Base-by-base conservation (phyloP, 2,797 vertebrate genomes). In the Catamblyrhynchus diadema region DNA sequence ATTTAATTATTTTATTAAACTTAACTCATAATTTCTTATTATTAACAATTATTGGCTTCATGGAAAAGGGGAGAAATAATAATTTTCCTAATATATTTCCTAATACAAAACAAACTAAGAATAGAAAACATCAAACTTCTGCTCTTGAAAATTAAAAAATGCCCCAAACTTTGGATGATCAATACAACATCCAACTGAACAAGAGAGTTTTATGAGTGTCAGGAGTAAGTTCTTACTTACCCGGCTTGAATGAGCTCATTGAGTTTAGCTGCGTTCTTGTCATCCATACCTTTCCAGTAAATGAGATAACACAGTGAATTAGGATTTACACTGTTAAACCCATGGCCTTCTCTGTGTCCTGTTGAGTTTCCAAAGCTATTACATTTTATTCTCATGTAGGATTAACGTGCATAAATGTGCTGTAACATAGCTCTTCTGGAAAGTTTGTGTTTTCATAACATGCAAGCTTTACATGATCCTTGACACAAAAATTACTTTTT, bases 171-270 rank as follows among this genome's bases (percentile, higher is more conserved):
- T n/a, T 20, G 4, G 54, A 42, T 51, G 33, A 72, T 16, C 41
- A 78, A 13, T 28, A 66, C 25, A 59, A 78, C 62, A 78, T 28
- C 7, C 37, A 78, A 60, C 39, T 53, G 23, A 90, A 73, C 32
- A 73, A 62, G 1, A 3, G 22, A 18, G 14, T 59, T 80, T 41
- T 19, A 61, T 51, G 71, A 86, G 21, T 56, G 90, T 78, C 16
- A 78, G 66, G 27, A 89, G 6, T 22, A 82, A 71, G 39, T 32
- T 89, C 48, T 50, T 50, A 97, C 99, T 98, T 98, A 99, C 99
- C 99, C 99, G 4, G 98, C 98, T 91, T 99, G 99, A 96, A 99
- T 99, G 88, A 99, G 99, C 88, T 99, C 99, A 14, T 99, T 99
- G 92, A 99, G 98, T 97, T 99, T 99, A 33, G 98, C 96, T 70